Base-by-base conservation (phyloP, 1,140 invertebrate genomes). In the Heliconius nattereri region DNA sequence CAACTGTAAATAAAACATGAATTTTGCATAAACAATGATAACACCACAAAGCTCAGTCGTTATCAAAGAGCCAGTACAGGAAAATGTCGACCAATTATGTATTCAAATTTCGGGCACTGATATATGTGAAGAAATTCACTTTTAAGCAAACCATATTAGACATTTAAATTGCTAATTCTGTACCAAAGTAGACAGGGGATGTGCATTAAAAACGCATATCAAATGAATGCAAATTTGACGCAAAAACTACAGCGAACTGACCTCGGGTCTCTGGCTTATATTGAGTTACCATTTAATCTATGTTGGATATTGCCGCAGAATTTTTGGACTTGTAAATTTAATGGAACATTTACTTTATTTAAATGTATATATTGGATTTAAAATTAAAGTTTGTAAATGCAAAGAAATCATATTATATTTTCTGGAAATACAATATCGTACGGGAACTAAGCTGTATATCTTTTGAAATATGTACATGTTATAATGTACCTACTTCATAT, bases 161-260 rank as follows among this genome's bases (percentile, higher is more conserved):
- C 60, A 87, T 89, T 87, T 89, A 84, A 86, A 85, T 89, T 87
- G 86, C 86, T 85, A 86, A 87, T 86, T 78, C 77, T 66, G 77
- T 78, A 37, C 49, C 23, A 83, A 87, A 85, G 81, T 79, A 78
- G 78, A 82, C 79, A 78, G 77, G 57, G 78, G 35, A 78, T 57
- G 79, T 78, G 77, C 82, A 83, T 83, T 79, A 86, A 85, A 83
- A 82, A 85, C 82, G 81, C 79, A 83, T 83, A 83, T 83, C 81
- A 81, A 79, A 83, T 81, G 77, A 83, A 79, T 82, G 82, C 81
- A 84, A 78, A 79, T 83, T 32, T n/a, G n/a, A 52, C 71, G 71
- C 75, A 80, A 76, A 77, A 76, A 80, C 71, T 77, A 80, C 73
- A 75, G 35, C 60, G 40, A 5, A 71, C 71, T 40, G 66, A 75